These are phyloP conservation scores for Pegoplata infirma DNA, from an alignment of 2,888 invertebrate genomes.

Conservation along the genomic window DNA sequence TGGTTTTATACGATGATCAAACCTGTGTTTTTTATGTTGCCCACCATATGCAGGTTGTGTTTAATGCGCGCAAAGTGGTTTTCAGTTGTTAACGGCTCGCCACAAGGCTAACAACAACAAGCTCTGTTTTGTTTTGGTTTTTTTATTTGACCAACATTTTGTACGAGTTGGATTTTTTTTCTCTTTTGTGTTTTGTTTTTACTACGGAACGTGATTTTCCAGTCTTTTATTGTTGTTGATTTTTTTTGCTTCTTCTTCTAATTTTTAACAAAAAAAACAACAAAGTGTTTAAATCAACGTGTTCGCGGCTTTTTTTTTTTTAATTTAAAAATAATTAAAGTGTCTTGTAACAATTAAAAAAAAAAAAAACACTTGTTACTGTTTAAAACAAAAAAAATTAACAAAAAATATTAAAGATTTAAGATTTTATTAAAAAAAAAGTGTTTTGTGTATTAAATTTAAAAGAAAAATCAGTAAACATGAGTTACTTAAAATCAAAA, in stretches of 20 bases:
- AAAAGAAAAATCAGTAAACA: too few relatives aligned
- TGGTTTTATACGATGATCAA: conserved; percentile 43
- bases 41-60: conserved; percentile 71
- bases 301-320: background rate
- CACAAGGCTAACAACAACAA: conserved; percentile 78
- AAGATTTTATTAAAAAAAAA: background rate
- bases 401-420: background rate
- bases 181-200: conserved; percentile 59
- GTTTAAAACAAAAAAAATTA: background rate
- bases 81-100: conserved; percentile 79
- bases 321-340: background rate
- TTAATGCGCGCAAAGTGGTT: conserved; percentile 78
- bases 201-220: conserved; percentile 65
- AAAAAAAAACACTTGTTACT: background rate
- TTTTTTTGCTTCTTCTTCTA: conserved; percentile 21
- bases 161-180: conserved; percentile 46
- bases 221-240: conserved; percentile 41
- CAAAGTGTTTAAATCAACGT: conserved; percentile 19
- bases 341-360: conserved; percentile 16
- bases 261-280: conserved; percentile 7
- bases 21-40: conserved; percentile 55
- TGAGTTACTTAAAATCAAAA: background rate
- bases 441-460: background rate
- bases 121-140: conserved; percentile 62
- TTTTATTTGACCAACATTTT: conserved; percentile 26